A percentile compares a stretch with the other conserved stretches of the same genome.
phyloP scores from a whole-genome alignment of 2,113 vertebrate species.

The Eclectus roratus region DNA sequence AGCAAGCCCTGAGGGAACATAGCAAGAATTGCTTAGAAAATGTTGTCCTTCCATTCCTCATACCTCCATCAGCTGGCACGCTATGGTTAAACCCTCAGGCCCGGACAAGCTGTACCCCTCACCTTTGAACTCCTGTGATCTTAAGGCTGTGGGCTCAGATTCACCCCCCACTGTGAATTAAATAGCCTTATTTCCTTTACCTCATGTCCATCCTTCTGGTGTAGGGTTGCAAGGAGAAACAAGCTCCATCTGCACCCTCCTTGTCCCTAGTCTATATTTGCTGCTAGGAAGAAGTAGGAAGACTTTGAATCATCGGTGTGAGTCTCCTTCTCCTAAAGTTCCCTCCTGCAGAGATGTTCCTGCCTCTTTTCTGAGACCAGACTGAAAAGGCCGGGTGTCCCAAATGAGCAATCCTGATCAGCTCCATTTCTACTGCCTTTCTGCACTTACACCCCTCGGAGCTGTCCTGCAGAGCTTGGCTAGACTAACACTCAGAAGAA shows the following conservation, averaged over 20 bases:
- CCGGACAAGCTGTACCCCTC: not conserved
- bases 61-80: not conserved
- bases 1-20: not conserved
- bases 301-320: fast-evolving
- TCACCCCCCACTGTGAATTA: not conserved
- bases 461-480: not conserved
- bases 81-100: not conserved
- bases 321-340: not conserved
- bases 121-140: not conserved
- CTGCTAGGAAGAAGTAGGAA: not conserved
- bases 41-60: not conserved
- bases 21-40: conserved; percentile 28
- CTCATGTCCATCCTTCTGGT: not conserved
- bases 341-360: not conserved
- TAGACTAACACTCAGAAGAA: not conserved
- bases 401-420: not conserved
- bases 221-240: not conserved
- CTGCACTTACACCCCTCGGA: not conserved
- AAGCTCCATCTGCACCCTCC: not conserved
- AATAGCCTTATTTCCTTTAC: not conserved
- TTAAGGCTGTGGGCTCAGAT: not conserved
- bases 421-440: not conserved
- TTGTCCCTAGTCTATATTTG: not conserved
- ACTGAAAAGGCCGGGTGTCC: not conserved
- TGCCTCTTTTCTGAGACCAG: not conserved